Evolutionary conservation across 2,113 vertebrate genomes (phyloP).

Genomic region (Tachycineta bicolor): DNA sequence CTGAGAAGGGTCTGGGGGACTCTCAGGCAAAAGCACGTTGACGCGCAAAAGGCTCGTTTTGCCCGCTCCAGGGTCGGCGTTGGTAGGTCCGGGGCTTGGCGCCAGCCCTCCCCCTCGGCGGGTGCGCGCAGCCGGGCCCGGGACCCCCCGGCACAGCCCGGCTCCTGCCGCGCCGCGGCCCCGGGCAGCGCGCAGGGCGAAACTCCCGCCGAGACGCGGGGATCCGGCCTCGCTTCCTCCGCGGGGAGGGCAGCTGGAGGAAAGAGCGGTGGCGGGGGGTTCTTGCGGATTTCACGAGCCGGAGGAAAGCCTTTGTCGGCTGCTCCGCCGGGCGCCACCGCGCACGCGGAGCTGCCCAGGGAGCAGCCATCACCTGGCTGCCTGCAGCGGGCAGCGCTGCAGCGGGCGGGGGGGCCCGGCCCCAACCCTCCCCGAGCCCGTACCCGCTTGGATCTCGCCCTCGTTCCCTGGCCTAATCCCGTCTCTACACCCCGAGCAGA

Average conservation of each 20-base stretch:
- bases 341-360: not conserved
- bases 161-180: not conserved
- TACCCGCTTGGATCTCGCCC: not conserved
- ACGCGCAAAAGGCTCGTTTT: not conserved
- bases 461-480: not conserved
- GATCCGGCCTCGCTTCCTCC: not conserved
- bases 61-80: not conserved
- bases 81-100: not conserved
- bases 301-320: constrained; percentile 21
- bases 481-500: not conserved
- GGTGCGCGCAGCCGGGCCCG: not conserved
- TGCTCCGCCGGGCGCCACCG: not conserved
- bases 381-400: not conserved
- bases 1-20: not conserved
- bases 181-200: not conserved
- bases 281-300: not conserved
- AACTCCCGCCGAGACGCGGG: not conserved
- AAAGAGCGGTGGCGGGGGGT: not conserved
- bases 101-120: not conserved
- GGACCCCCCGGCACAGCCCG: not conserved
- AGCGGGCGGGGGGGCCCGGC: not conserved
- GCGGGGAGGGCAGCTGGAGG: not conserved
- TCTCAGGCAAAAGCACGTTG: not conserved
- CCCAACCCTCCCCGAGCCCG: not conserved
- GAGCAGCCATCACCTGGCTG: constrained; percentile 28